A percentile compares a stretch with the other conserved stretches of the same genome.
Conservation (phyloP, 2,113 vertebrate species). For the Anser cygnoides region DNA sequence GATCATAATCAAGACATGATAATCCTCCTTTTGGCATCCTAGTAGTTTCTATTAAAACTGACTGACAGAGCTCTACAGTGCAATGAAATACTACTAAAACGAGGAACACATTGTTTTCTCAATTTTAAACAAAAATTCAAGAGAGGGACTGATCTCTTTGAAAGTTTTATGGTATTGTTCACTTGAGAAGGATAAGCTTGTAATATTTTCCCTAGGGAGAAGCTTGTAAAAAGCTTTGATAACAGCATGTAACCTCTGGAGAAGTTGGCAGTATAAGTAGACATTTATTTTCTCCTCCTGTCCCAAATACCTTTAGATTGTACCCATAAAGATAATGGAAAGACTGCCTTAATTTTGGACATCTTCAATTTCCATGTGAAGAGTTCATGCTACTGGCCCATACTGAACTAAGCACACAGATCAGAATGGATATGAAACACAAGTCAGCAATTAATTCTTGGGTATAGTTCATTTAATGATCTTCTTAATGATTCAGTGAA, state of each 20-base stretch:
- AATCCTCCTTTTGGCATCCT: constrained; percentile 42
- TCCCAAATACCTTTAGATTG: background rate
- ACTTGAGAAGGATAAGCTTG: background rate
- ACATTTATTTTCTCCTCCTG: background rate
- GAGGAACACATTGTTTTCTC: background rate
- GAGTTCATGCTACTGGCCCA: background rate
- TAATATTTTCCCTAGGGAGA: background rate
- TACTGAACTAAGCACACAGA: background rate
- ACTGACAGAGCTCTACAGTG: constrained; percentile 1
- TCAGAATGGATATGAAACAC: background rate
- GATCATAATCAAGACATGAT: constrained; percentile 13
- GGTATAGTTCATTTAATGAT: background rate
- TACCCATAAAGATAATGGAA: background rate
- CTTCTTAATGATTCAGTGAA: background rate
- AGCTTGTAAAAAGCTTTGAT: background rate
- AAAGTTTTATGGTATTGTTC: background rate
- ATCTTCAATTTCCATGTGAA: background rate
- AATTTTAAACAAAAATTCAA: background rate
- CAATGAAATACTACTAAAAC: background rate
- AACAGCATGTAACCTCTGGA: background rate
- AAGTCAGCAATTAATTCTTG: background rate
- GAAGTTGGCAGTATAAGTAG: background rate
- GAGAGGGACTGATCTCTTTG: background rate
- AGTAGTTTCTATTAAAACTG: constrained; percentile 23
- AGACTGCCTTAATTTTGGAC: background rate